Conservation (phyloP, 2,888 invertebrate genomes). For the Plemyria rubiginata region DNA sequence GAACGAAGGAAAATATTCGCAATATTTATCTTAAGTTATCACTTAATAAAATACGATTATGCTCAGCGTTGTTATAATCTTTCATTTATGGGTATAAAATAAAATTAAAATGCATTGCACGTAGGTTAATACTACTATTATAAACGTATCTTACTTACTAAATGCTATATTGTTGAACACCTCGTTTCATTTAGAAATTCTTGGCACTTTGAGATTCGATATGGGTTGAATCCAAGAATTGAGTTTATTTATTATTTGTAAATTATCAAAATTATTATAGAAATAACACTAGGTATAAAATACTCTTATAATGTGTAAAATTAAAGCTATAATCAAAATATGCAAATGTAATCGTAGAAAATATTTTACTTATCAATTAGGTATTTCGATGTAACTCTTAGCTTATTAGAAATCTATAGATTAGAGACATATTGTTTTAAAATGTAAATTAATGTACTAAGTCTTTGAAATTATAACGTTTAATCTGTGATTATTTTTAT, state of each 20-base stretch:
- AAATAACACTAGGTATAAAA: not conserved
- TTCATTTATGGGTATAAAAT: no score
- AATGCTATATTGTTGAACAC: no score
- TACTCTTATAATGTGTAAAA: not conserved
- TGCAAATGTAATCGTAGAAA: constrained; percentile 2
- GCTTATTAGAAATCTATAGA: constrained; percentile 37
- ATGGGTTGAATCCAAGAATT: not conserved
- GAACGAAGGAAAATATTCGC: no score
- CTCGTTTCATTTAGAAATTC: no score
- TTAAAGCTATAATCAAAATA: constrained; percentile 4
- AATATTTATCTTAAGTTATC: no score
- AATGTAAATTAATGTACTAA: constrained; percentile 47
- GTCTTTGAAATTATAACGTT: constrained; percentile 47
- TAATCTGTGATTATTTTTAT: constrained; percentile 45
- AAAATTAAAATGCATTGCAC: no score
- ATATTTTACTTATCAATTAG: constrained; percentile 17
- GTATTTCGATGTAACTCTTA: constrained; percentile 35
- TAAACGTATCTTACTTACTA: no score
- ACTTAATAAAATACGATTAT: no score
- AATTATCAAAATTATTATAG: not conserved
- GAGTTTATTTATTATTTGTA: no score
- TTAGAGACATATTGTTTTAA: constrained; percentile 12
- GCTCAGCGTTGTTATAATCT: no score
- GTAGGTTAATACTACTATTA: no score
- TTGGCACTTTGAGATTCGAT: no score